phyloP scores from a whole-genome alignment of 1,140 invertebrate species.

The Glomeris maerens region DNA sequence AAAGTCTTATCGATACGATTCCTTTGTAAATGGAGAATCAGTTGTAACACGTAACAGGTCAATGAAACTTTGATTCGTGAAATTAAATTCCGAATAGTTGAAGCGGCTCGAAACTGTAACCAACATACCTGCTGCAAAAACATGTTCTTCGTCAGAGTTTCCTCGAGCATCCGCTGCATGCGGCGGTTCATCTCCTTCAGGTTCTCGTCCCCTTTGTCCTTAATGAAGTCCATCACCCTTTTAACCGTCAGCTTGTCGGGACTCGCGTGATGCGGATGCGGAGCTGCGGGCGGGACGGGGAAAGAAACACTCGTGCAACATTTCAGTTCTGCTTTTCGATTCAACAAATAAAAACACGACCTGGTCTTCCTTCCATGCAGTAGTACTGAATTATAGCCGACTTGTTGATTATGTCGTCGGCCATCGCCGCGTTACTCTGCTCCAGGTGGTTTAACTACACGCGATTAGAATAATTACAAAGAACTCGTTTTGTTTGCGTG shows the following conservation, averaged over 20 bases:
- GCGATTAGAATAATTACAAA: background rate
- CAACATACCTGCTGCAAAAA: constrained; percentile 40
- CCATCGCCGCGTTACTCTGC: constrained; percentile 37
- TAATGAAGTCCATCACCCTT: constrained; percentile 34
- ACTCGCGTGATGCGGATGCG: constrained; percentile 20
- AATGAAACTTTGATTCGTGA: too few relatives aligned
- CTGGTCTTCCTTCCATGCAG: constrained; percentile 35
- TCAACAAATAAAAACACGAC: constrained; percentile 16
- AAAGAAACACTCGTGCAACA: background rate
- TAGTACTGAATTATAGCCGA: constrained; percentile 38
- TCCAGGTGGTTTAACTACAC: constrained; percentile 35
- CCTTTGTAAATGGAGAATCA: background rate
- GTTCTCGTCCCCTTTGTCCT: constrained; percentile 32
- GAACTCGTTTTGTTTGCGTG: background rate
- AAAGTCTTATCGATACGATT: background rate
- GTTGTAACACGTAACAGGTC: too few relatives aligned
- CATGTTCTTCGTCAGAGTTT: constrained; percentile 44
- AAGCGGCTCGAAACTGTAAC: too few relatives aligned
- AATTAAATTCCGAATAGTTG: too few relatives aligned
- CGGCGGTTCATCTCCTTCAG: constrained; percentile 28
- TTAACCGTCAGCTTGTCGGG: constrained; percentile 33
- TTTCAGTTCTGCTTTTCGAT: constrained; percentile 8
- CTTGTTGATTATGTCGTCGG: constrained; percentile 38
- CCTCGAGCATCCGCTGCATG: constrained; percentile 36
- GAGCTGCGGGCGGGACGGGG: background rate